phyloP scores from a whole-genome alignment of 2,113 vertebrate genomes.

The Lamprologus sp. region DNA sequence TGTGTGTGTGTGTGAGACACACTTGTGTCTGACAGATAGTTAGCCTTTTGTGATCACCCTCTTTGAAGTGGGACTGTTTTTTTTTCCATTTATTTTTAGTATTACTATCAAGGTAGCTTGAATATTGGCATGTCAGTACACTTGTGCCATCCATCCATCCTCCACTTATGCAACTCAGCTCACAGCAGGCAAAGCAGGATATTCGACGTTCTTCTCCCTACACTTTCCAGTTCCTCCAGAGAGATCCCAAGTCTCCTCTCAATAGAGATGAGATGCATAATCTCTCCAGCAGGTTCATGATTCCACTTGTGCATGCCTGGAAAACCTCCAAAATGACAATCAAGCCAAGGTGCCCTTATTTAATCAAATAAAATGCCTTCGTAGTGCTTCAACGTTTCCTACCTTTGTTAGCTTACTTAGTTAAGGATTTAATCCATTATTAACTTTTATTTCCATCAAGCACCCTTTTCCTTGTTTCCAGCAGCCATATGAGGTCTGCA shows the following conservation, averaged over 20 bases:
- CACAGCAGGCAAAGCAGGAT: neutral
- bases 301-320: neutral
- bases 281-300: neutral
- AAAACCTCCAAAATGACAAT: neutral
- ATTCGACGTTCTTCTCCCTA: neutral
- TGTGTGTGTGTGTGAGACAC: neutral
- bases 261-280: neutral
- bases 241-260: neutral
- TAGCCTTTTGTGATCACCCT: neutral
- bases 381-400: neutral
- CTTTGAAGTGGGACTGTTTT: neutral
- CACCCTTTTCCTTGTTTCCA: neutral
- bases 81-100: neutral
- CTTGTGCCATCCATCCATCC: neutral
- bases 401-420: neutral
- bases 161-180: neutral
- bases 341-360: neutral
- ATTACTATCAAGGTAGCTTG: neutral
- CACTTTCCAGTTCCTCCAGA: neutral
- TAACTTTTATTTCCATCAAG: neutral
- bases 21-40: neutral
- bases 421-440: neutral
- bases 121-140: neutral
- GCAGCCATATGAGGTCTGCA: neutral
- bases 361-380: neutral